Conservation (phyloP, 2,797 vertebrate genomes). For the Lophius americanus region DNA sequence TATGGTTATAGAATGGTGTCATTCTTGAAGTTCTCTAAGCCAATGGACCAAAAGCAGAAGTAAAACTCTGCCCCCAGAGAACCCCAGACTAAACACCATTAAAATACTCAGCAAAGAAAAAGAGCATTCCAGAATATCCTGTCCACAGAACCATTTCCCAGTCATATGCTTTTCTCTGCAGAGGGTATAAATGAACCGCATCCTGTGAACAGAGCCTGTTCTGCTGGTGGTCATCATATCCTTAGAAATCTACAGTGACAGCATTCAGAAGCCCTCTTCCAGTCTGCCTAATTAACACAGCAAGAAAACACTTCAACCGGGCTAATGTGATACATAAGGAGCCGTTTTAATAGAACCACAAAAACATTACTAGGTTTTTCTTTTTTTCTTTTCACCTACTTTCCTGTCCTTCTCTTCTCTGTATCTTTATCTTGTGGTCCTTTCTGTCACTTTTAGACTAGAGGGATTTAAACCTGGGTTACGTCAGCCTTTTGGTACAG, state of each 20-base stretch:
- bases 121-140: too few relatives aligned
- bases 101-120: too few relatives aligned
- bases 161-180: conserved; percentile 26
- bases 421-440: conserved; percentile 14
- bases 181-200: background rate
- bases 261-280: conserved; percentile 38
- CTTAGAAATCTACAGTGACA: conserved; percentile 39
- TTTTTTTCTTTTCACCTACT: background rate
- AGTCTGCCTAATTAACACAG: conserved; percentile 59
- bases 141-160: background rate
- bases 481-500: background rate
- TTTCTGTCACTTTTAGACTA: conserved; percentile 16
- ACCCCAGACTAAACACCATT: too few relatives aligned
- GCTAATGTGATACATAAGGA: conserved; percentile 62
- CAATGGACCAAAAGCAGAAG: too few relatives aligned
- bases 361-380: conserved; percentile 40
- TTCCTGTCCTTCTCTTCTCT: background rate
- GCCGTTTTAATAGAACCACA: conserved; percentile 44
- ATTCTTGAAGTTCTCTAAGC: too few relatives aligned
- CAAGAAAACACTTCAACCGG: conserved; percentile 54
- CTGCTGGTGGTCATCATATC: conserved; percentile 43
- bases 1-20: too few relatives aligned
- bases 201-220: background rate
- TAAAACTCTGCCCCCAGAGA: too few relatives aligned
- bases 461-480: conserved; percentile 30